Conservation (phyloP, 1,140 invertebrate species). For the Micrasema longulum region DNA sequence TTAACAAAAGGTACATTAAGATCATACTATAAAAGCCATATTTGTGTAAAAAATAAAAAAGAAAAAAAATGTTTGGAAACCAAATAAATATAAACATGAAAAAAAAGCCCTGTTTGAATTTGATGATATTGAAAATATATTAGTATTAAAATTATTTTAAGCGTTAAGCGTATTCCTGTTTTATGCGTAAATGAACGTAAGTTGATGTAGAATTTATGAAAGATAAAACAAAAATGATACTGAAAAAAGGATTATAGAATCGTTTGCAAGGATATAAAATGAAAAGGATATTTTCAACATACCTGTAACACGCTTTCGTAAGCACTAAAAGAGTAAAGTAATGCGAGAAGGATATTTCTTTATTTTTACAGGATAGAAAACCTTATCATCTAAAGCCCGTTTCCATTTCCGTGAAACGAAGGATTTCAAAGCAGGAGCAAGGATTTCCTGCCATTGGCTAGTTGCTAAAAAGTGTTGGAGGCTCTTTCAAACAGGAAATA, state of each 20-base stretch:
- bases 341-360: conserved; percentile 4
- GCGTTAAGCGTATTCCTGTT: neutral
- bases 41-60: too few species aligned
- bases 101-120: too few species aligned
- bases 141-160: neutral
- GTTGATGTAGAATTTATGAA: neutral
- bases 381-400: conserved; percentile 34
- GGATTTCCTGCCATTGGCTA: conserved; percentile 30
- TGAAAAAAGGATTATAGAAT: neutral
- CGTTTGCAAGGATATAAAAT: neutral
- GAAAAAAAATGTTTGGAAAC: too few species aligned
- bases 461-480: conserved; percentile 29
- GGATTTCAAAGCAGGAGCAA: conserved; percentile 26
- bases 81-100: too few species aligned
- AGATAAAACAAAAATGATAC: neutral
- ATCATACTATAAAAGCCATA: too few species aligned
- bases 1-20: too few species aligned
- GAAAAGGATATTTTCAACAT: neutral
- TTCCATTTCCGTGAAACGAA: conserved; percentile 26
- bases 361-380: conserved; percentile 26
- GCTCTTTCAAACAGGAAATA: conserved; percentile 34
- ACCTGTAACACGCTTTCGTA: conserved; percentile 1
- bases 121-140: neutral
- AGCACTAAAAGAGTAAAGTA: conserved; percentile 3
- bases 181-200: neutral